Conservation (phyloP, 2,113 vertebrate species). For the Mixornis gularis region DNA sequence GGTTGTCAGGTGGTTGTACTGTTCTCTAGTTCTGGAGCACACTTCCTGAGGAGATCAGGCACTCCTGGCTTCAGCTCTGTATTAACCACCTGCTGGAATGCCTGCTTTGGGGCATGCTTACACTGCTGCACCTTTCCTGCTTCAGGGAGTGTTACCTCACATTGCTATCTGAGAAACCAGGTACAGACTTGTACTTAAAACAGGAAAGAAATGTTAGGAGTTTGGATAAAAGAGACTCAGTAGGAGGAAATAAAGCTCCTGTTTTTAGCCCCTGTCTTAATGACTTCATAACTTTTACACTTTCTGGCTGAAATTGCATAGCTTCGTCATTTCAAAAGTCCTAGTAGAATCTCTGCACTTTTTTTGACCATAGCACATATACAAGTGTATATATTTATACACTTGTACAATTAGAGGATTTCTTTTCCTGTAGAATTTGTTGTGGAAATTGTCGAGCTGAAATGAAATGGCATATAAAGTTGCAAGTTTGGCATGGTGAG, state of each 20-base stretch:
- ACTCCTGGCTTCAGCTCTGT: not conserved
- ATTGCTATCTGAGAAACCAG: not conserved
- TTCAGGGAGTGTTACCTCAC: not conserved
- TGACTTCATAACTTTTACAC: not conserved
- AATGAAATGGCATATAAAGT: not conserved
- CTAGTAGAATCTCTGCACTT: not conserved
- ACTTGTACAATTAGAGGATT: not conserved
- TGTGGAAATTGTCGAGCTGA: not conserved
- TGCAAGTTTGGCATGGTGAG: not conserved
- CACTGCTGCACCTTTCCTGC: not conserved
- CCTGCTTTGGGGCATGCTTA: not conserved
- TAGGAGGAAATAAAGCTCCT: not conserved
- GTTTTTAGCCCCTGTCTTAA: not conserved
- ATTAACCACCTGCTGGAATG: not conserved
- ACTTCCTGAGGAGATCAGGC: not conserved
- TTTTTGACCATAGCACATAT: not conserved
- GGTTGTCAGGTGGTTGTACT: not conserved
- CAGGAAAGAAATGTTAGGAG: not conserved
- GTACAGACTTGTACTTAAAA: not conserved
- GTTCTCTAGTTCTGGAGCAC: not conserved
- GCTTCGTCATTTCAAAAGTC: not conserved
- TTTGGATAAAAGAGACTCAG: not conserved
- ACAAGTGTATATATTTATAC: not conserved
- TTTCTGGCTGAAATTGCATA: not conserved
- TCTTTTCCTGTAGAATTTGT: not conserved